phyloP scores from a whole-genome alignment of 2,888 invertebrate genomes.

The Bombylius discolor region DNA sequence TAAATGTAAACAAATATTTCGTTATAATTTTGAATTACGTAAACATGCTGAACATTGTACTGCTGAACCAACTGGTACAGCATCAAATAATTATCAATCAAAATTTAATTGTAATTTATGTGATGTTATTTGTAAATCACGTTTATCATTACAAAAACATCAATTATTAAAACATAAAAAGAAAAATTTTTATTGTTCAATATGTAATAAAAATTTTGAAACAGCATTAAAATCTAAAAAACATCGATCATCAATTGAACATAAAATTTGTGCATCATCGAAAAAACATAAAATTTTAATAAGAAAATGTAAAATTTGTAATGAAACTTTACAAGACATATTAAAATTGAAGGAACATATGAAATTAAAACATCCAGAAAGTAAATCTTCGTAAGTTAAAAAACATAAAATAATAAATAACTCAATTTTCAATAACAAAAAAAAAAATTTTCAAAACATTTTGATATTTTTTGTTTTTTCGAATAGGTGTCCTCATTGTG shows the following conservation, averaged over 20 bases:
- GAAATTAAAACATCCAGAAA: constrained; percentile 45
- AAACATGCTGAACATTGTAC: constrained; percentile 45
- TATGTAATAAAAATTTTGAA: constrained; percentile 51
- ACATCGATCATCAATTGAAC: constrained; percentile 52
- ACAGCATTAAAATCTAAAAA: constrained; percentile 46
- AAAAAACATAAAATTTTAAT: constrained; percentile 36
- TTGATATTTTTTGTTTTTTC: background rate
- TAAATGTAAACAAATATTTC: constrained; percentile 54
- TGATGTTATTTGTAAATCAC: constrained; percentile 44
- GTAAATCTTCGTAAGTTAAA: constrained; percentile 45
- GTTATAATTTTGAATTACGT: constrained; percentile 61
- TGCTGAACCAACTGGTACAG: constrained; percentile 37
- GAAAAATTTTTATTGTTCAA: constrained; percentile 51
- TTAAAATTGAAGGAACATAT: constrained; percentile 50
- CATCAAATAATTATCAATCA: constrained; percentile 52
- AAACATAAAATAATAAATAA: background rate
- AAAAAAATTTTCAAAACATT: background rate
- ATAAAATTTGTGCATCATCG: constrained; percentile 45
- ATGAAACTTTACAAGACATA: constrained; percentile 40
- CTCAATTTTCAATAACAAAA: too few relatives aligned
- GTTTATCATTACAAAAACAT: constrained; percentile 54
- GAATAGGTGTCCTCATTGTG: constrained; percentile 56
- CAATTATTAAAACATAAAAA: constrained; percentile 47
- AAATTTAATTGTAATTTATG: constrained; percentile 50
- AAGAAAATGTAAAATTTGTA: constrained; percentile 50